Conservation (phyloP, 2,113 vertebrate species). For the Carettochelys insculpta region DNA sequence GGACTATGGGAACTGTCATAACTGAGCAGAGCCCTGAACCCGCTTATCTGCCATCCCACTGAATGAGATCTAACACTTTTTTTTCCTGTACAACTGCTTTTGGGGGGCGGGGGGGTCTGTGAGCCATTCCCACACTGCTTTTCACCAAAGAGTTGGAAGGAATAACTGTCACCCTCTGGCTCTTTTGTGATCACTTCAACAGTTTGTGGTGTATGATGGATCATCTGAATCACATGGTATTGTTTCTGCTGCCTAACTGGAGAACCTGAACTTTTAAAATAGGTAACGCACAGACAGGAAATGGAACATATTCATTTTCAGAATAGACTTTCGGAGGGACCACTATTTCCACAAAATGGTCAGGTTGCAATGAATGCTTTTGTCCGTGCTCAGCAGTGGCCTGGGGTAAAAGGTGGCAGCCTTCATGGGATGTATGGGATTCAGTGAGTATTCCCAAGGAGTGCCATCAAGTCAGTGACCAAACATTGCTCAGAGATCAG, state of each 20-base stretch:
- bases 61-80: not conserved
- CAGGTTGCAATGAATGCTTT: not conserved
- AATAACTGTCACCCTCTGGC: not conserved
- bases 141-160: not conserved
- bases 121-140: not conserved
- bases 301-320: not conserved
- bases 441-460: no score
- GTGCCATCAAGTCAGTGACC: no score
- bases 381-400: not conserved
- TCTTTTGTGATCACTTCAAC: not conserved
- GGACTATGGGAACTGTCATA: not conserved
- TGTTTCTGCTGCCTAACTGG: not conserved
- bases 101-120: not conserved
- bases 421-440: no score
- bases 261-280: not conserved
- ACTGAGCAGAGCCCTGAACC: not conserved
- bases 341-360: not conserved
- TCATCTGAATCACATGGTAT: not conserved
- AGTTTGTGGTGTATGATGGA: not conserved
- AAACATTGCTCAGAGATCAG: no score
- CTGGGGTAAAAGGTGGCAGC: no score
- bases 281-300: not conserved
- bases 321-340: not conserved
- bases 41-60: not conserved
- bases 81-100: not conserved